Evolutionary conservation across 2,113 vertebrate species (phyloP).

Genomic region (Taxidea taxus): DNA sequence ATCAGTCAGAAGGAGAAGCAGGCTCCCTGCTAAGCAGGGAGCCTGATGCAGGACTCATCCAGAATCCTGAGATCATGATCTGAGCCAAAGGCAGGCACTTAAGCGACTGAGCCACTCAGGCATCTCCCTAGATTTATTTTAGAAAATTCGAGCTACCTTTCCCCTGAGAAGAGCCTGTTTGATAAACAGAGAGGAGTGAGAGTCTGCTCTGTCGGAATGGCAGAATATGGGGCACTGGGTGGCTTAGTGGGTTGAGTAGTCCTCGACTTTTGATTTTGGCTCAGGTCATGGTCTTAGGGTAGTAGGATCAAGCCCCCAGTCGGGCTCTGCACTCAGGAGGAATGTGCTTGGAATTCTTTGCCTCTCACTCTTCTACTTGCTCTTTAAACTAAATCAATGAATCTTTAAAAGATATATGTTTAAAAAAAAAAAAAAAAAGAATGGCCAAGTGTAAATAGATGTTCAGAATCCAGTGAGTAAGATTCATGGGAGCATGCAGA

Average conservation of each 20-base stretch:
- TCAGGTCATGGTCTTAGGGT: neutral
- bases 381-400: neutral
- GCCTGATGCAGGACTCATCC: neutral
- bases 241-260: neutral
- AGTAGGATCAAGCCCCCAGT: neutral
- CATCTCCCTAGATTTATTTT: neutral
- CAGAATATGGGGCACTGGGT: neutral
- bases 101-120: neutral
- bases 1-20: too few species aligned
- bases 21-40: neutral
- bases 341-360: neutral
- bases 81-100: neutral
- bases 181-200: neutral
- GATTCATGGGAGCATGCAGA: neutral
- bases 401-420: neutral
- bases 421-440: neutral
- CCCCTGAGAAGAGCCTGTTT: neutral
- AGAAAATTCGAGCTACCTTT: neutral
- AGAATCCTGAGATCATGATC: neutral
- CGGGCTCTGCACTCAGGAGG: neutral
- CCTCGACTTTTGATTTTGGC: neutral
- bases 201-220: neutral
- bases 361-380: neutral
- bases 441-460: neutral
- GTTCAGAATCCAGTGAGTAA: neutral